phyloP scores from a whole-genome alignment of 2,888 invertebrate genomes.

The Steromphala cineraria region DNA sequence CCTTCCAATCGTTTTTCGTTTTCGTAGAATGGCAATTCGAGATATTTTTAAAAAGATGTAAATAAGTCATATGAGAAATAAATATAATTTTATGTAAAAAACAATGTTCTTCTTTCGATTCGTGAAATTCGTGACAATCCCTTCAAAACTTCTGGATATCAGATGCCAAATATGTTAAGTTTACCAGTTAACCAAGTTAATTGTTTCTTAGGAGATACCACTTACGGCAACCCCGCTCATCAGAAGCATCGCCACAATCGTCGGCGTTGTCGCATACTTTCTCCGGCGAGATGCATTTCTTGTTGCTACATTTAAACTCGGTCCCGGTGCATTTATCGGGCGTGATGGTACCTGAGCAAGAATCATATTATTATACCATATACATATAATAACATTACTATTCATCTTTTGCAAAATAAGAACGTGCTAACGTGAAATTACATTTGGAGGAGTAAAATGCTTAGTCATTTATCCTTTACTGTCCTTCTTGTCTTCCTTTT shows the following conservation, averaged over 20 bases:
- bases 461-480: not conserved
- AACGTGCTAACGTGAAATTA: not conserved
- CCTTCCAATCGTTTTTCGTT: too few relatives aligned
- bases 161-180: too few relatives aligned
- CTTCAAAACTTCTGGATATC: too few relatives aligned
- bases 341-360: constrained; percentile 76
- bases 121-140: too few relatives aligned
- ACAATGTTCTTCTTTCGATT: too few relatives aligned
- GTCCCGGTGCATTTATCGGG: constrained; percentile 76
- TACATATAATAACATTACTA: too few relatives aligned
- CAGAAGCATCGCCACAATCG: constrained; percentile 70
- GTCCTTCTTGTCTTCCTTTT: too few relatives aligned
- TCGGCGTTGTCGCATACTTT: constrained; percentile 68
- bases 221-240: constrained; percentile 85
- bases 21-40: too few relatives aligned
- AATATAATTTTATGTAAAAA: too few relatives aligned
- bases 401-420: not conserved
- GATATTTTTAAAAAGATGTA: too few relatives aligned
- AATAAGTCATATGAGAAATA: too few relatives aligned
- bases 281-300: constrained; percentile 55
- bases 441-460: not conserved
- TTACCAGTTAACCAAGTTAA: too few relatives aligned
- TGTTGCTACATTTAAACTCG: constrained; percentile 91
- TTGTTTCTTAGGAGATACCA: constrained; percentile 37
- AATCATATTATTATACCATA: not conserved